Evolutionary conservation across 2,797 vertebrate species (phyloP).

Genomic region (Melanotaenia pygmaea): DNA sequence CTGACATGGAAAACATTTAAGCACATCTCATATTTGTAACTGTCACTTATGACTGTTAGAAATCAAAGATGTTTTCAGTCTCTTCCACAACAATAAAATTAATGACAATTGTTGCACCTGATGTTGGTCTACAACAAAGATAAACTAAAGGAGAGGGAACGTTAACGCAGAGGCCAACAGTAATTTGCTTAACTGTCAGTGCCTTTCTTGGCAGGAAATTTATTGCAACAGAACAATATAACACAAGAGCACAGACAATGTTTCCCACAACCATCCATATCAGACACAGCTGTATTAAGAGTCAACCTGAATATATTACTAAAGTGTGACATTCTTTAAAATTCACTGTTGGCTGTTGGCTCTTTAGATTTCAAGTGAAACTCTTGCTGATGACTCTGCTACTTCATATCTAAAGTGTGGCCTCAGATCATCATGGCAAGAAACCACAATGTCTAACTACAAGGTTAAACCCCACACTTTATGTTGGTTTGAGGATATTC

Average conservation of each 20-base stretch:
- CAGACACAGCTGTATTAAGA: background rate
- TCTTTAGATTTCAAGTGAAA: slow-evolving; percentile 11
- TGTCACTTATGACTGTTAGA: background rate
- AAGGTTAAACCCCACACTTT: slow-evolving; percentile 12
- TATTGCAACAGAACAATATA: slow-evolving; percentile 25
- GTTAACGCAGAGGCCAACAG: slow-evolving; percentile 20
- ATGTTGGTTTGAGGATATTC: background rate
- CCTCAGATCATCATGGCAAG: background rate
- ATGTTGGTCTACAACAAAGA: slow-evolving; percentile 11
- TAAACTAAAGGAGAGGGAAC: slow-evolving; percentile 14
- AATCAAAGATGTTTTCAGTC: slow-evolving; percentile 3
- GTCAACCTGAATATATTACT: slow-evolving; percentile 3
- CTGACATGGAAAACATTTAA: slow-evolving; percentile 32
- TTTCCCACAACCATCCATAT: slow-evolving; percentile 17
- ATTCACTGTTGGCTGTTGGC: background rate
- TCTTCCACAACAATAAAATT: background rate
- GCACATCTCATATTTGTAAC: slow-evolving; percentile 21
- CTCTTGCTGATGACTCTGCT: slow-evolving; percentile 1
- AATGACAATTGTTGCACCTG: background rate
- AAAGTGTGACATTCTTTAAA: slow-evolving; percentile 18
- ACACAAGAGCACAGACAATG: slow-evolving; percentile 12
- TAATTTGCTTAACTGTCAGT: slow-evolving; percentile 31
- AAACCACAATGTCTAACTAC: background rate
- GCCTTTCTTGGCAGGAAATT: slow-evolving; percentile 28
- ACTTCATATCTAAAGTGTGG: background rate